These are phyloP conservation scores for Alloplasta piceator DNA, from an alignment of 2,888 invertebrate genomes.

Conservation along the genomic window DNA sequence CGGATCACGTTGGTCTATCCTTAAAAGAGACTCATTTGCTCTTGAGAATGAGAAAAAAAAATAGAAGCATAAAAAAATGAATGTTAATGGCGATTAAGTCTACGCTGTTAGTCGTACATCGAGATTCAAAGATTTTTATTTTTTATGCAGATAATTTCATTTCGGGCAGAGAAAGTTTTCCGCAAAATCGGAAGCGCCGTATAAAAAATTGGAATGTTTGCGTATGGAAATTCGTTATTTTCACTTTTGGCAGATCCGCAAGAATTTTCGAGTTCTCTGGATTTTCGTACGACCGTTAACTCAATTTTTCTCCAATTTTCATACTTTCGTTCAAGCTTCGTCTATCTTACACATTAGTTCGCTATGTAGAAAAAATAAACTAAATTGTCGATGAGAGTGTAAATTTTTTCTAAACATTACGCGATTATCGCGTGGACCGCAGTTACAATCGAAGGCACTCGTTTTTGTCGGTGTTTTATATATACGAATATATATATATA, in stretches of 20 bases:
- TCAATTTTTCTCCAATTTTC: conserved; percentile 45
- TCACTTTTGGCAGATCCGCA: conserved; percentile 6
- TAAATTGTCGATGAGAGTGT: conserved; percentile 71
- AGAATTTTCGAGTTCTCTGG: conserved; percentile 68
- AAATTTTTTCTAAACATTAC: conserved; percentile 69
- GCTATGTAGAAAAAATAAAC: conserved; percentile 41
- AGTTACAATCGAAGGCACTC: conserved; percentile 75
- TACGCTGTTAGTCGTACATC: conserved; percentile 57
- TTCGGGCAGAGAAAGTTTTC: conserved; percentile 67
- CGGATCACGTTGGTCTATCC: conserved; percentile 46
- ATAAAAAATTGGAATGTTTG: conserved; percentile 79
- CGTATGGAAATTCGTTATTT: conserved; percentile 76
- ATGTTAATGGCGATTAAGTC: conserved; percentile 57
- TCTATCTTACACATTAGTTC: conserved; percentile 63
- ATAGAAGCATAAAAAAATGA: conserved; percentile 30
- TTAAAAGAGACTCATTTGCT: conserved; percentile 51
- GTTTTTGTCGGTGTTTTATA: conserved; percentile 44
- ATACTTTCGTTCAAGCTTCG: conserved; percentile 38
- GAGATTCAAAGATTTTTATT: conserved; percentile 32
- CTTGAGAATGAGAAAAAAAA: conserved; percentile 29
- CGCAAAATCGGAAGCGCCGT: conserved; percentile 45
- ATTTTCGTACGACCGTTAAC: conserved; percentile 72
- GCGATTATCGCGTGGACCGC: conserved; percentile 12
- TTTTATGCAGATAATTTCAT: conserved; percentile 58
- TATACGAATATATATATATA: conserved; percentile 19